These are phyloP conservation scores for Cervus canadensis DNA, from an alignment of 2,113 vertebrate species.

Conservation along the genomic window DNA sequence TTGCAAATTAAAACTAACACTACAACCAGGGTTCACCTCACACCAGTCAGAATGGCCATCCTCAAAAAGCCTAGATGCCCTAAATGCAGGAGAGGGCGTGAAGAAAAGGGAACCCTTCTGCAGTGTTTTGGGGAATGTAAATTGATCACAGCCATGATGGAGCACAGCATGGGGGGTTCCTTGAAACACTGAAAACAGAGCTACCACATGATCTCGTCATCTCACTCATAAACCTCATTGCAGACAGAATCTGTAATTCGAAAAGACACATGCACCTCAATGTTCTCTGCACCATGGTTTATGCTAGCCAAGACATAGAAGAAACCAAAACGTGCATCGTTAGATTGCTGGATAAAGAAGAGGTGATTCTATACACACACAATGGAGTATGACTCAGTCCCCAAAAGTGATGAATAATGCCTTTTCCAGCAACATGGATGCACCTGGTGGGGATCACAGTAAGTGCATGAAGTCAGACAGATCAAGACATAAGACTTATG, in stretches of 20 bases:
- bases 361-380: not conserved
- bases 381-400: not conserved
- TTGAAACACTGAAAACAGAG: not conserved
- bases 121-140: not conserved
- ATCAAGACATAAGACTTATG: not conserved
- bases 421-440: not conserved
- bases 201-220: not conserved
- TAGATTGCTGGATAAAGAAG: not conserved
- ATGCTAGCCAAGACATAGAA: not conserved
- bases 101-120: not conserved
- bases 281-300: not conserved
- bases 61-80: not conserved
- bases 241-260: not conserved
- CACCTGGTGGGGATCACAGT: not conserved
- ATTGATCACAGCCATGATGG: not conserved
- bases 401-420: not conserved
- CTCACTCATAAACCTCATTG: not conserved
- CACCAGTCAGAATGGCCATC: not conserved
- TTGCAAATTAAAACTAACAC: not conserved
- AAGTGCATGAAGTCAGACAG: not conserved
- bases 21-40: not conserved
- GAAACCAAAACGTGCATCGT: not conserved
- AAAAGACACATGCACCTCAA: not conserved
- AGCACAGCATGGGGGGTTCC: not conserved
- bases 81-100: not conserved